Conservation (phyloP, 2,888 invertebrate genomes). For the Caenorhabditis plicata region DNA sequence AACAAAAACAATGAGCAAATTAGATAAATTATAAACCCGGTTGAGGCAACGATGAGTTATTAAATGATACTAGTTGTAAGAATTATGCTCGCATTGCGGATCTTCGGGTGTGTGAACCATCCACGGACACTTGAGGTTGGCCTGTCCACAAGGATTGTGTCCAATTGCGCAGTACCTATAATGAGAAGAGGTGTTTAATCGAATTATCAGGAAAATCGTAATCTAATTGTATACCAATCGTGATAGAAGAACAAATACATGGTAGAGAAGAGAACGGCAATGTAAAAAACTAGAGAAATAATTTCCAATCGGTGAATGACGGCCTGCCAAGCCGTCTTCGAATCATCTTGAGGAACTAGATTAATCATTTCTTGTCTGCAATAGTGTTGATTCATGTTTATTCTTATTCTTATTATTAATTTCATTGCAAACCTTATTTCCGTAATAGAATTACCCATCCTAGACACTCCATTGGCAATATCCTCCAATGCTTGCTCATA, state of each 20-base stretch:
- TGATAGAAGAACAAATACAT: slow-evolving; percentile 64
- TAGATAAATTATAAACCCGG: slow-evolving; percentile 12
- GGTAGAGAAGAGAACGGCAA: slow-evolving; percentile 55
- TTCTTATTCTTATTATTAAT: not conserved
- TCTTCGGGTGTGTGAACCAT: slow-evolving; percentile 46
- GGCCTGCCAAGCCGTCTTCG: slow-evolving; percentile 57
- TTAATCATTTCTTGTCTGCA: slow-evolving; percentile 56
- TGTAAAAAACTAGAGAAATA: slow-evolving; percentile 61
- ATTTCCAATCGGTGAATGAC: slow-evolving; percentile 61
- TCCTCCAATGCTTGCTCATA: slow-evolving; percentile 61
- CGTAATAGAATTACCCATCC: slow-evolving; percentile 52
- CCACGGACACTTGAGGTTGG: slow-evolving; percentile 61
- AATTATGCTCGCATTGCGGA: slow-evolving; percentile 46
- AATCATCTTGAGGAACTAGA: slow-evolving; percentile 54
- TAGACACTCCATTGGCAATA: slow-evolving; percentile 43
- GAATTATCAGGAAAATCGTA: not conserved
- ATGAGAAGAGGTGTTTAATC: too few species aligned
- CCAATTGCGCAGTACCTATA: slow-evolving; percentile 61
- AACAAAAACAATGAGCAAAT: slow-evolving; percentile 30
- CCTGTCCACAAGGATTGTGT: slow-evolving; percentile 57
- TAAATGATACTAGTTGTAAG: slow-evolving; percentile 36
- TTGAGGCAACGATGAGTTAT: slow-evolving; percentile 5
- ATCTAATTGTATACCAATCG: slow-evolving; percentile 47
- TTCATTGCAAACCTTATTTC: slow-evolving; percentile 43
- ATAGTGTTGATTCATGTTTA: not conserved